Percentiles rank a stretch among this genome's conserved stretches.
phyloP scores from a whole-genome alignment of 2,113 vertebrate species.

The Eudorcas thomsonii region DNA sequence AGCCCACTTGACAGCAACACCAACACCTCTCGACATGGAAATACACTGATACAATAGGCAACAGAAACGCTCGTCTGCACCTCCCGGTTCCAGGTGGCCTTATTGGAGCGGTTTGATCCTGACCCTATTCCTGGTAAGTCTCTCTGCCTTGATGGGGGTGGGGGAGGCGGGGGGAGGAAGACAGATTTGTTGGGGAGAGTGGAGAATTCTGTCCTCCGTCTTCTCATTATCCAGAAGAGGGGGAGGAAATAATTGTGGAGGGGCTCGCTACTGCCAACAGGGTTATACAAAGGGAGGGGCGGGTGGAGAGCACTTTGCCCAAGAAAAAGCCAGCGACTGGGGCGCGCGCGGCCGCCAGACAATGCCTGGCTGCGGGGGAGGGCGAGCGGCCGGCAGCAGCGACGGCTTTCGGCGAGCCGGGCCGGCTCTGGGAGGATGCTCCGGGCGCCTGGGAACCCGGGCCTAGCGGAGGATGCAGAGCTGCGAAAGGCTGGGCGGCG shows the following conservation, averaged over 20 bases:
- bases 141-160: not conserved
- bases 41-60: conserved; percentile 81
- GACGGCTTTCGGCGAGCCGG: not conserved
- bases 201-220: not conserved
- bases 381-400: not conserved
- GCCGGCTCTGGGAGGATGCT: not conserved
- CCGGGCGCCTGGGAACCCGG: not conserved
- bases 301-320: conserved; percentile 23
- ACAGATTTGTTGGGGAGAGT: not conserved
- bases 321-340: not conserved
- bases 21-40: conserved; percentile 81
- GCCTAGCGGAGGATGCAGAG: not conserved
- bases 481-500: not conserved
- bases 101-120: conserved; percentile 56
- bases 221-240: not conserved
- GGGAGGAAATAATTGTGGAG: not conserved
- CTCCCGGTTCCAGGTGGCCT: conserved; percentile 62
- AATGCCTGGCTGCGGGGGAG: conserved; percentile 52
- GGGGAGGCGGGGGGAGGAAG: conserved; percentile 33
- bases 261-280: not conserved
- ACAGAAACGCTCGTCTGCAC: not conserved
- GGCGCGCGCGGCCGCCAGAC: conserved; percentile 49
- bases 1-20: conserved; percentile 63
- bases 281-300: conserved; percentile 64
- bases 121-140: conserved; percentile 79